Evolutionary conservation across 2,888 invertebrate genomes (phyloP), one percentile per base, ranked within the genome.

Genomic region (Drosophila lutescens): DNA sequence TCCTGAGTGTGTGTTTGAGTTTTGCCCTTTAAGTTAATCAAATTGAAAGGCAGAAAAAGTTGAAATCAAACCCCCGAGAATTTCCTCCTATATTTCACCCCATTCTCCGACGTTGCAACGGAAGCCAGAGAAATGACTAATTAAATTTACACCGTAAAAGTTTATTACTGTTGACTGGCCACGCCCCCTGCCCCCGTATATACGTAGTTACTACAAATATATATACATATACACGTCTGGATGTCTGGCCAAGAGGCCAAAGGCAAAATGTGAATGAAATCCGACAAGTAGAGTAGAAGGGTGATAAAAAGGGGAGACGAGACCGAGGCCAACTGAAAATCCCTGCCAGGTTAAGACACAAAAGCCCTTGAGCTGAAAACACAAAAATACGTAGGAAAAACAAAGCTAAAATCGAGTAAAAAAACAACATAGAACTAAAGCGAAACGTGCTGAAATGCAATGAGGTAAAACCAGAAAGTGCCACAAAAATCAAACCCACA

Each of bases 141-240:
- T 87, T 86, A 86, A 85, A 85, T 87, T 76, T 85, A 79, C 79
- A 68, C 83, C 77, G 82, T 77, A 77, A 82, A 86, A 82, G 85
- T 86, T 84, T 74, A 80, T 74, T 77, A 76, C 74, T 76, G 71
- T 44, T 83, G 84, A 77, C 72, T 74, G 74, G 65, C 55, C 70
- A 71, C 70, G 71, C 70, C 71, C 62, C 56, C 54, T 65, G 23
- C 38, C 58, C 51, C 40, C 15, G 13, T 23, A 20, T 30, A 12
- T 15, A 6, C 2, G 23, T 54, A 59, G 26, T 15, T 10, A 10
- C 54, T 32, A 46, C 26, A 46, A n/a, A 15, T n/a, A 23, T n/a
- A 43, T 34, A 34, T 17, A 34, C 8, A 12, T 32, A 34, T 13
- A 20, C 3, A 34, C 34, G 56, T 43, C 66, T 69, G 68, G 56